These are phyloP conservation scores for Tetraneura akinire DNA, from an alignment of 1,140 invertebrate genomes.

Conservation along the genomic window DNA sequence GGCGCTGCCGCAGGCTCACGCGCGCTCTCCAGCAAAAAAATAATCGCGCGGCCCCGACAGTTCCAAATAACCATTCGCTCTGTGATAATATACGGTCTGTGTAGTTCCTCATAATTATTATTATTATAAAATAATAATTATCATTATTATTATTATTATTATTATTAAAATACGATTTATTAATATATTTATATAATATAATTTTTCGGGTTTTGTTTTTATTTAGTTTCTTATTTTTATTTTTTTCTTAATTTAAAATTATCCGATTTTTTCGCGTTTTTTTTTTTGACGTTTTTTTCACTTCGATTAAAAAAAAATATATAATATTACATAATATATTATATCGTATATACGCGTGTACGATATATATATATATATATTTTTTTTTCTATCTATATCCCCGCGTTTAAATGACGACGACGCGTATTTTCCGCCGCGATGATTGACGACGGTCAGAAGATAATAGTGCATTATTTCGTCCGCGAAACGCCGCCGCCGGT, in stretches of 20 bases:
- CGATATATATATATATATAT: too few species aligned
- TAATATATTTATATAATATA: background rate
- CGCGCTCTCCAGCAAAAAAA: conserved; percentile 47
- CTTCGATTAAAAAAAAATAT: too few species aligned
- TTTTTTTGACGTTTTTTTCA: background rate
- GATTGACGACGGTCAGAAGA: background rate
- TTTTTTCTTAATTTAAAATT: background rate
- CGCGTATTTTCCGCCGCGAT: conserved; percentile 4
- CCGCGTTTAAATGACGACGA: background rate
- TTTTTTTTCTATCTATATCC: too few species aligned
- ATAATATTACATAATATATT: too few species aligned
- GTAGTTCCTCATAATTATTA: conserved; percentile 48
- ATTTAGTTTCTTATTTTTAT: background rate
- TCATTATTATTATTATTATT: conserved; percentile 29
- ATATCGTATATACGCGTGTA: too few species aligned
- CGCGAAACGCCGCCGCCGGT: conserved; percentile 16
- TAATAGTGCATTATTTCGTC: conserved; percentile 1
- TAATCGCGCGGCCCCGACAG: conserved; percentile 45
- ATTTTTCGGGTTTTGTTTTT: too few species aligned
- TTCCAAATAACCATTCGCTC: conserved; percentile 52
- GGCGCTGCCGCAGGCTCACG: conserved; percentile 51
- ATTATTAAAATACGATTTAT: conserved; percentile 3
- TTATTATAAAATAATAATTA: conserved; percentile 14
- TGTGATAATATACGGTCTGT: conserved; percentile 52
- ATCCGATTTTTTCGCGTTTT: background rate